A percentile compares a stretch with the other conserved stretches of the same genome.
Conservation (phyloP, 2,797 vertebrate species). For the Chaetodon trifasciatus region DNA sequence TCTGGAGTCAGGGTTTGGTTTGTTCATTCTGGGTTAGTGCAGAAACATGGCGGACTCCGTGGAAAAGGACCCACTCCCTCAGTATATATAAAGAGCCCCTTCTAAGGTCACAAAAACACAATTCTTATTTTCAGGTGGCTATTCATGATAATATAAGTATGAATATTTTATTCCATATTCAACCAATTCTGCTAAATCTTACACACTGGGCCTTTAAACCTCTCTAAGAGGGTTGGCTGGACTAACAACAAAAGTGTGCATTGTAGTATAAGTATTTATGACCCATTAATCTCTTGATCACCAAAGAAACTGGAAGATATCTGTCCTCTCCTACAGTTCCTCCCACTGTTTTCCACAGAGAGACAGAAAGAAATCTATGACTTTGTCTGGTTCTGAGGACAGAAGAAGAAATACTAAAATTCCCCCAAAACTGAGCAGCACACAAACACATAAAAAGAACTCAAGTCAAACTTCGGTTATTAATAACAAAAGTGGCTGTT, state of each 20-base stretch:
- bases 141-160: too few species aligned
- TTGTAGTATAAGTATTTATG: neutral
- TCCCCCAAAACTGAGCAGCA: neutral
- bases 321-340: neutral
- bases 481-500: slow-evolving; percentile 4
- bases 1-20: too few species aligned
- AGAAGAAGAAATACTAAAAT: neutral
- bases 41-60: too few species aligned
- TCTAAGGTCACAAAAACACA: too few species aligned
- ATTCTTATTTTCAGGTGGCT: too few species aligned
- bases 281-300: neutral
- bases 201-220: neutral
- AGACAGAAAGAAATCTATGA: neutral
- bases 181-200: too few species aligned
- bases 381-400: neutral
- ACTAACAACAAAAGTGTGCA: neutral
- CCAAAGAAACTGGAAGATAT: neutral
- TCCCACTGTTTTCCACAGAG: neutral
- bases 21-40: too few species aligned
- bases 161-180: too few species aligned
- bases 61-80: too few species aligned
- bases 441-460: neutral
- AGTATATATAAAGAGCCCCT: too few species aligned
- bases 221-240: neutral
- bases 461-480: neutral